These are phyloP conservation scores for Caenorhabditis zanzibari DNA, from an alignment of 2,888 invertebrate genomes.

Conservation along the genomic window DNA sequence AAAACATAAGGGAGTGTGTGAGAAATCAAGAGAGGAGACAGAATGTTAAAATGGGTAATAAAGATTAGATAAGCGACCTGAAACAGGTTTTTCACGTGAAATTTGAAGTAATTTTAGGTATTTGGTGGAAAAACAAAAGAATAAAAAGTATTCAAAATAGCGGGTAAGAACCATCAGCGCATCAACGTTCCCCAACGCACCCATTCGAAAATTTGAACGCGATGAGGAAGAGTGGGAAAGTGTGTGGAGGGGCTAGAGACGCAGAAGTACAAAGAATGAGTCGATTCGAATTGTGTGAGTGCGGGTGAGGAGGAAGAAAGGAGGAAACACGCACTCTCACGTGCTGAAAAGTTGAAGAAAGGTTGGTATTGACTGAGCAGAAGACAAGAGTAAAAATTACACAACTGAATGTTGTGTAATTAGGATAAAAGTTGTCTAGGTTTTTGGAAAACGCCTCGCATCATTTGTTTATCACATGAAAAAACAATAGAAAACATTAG, in stretches of 20 bases:
- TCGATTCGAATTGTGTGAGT: constrained; percentile 23
- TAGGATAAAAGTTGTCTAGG: too few relatives aligned
- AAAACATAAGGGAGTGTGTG: constrained; percentile 3
- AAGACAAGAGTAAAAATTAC: not conserved
- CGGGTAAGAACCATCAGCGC: not conserved
- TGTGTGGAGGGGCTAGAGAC: constrained; percentile 28
- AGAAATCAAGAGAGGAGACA: constrained; percentile 13
- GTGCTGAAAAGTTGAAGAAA: constrained; percentile 34
- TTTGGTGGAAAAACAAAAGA: not conserved
- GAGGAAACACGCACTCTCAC: constrained; percentile 47
- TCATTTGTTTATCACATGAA: not conserved
- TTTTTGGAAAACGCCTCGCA: too few relatives aligned
- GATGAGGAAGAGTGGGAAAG: constrained; percentile 24
- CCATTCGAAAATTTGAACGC: constrained; percentile 31
- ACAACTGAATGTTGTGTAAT: not conserved
- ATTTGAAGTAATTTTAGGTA: not conserved
- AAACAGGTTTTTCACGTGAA: constrained; percentile 36
- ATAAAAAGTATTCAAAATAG: not conserved
- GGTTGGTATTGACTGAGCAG: constrained; percentile 24
- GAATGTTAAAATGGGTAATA: constrained; percentile 31
- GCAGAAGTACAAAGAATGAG: constrained; percentile 38
- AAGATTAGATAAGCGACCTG: constrained; percentile 41
- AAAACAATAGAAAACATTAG: not conserved
- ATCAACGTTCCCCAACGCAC: not conserved
- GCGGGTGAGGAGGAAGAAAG: not conserved